These are phyloP conservation scores for Drosophila kohkoa DNA, from an alignment of 1,140 invertebrate genomes.

Conservation along the genomic window DNA sequence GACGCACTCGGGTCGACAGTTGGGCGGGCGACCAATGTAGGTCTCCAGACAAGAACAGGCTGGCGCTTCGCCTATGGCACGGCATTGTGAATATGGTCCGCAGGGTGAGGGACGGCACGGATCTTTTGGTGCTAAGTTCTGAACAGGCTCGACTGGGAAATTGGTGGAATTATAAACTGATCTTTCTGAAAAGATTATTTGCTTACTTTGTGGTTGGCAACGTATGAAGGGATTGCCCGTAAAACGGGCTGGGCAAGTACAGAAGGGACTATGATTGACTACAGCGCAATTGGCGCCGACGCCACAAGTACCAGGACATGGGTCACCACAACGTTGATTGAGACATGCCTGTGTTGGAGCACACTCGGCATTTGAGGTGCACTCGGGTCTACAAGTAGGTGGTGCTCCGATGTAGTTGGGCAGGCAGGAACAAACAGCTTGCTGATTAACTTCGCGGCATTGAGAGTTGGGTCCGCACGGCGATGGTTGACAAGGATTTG, in stretches of 20 bases:
- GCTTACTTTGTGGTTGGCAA: constrained; percentile 86
- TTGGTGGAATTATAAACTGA: not conserved
- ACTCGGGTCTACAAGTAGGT: constrained; percentile 90
- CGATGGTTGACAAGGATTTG: constrained; percentile 90
- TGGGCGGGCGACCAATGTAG: constrained; percentile 92
- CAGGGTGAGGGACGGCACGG: constrained; percentile 91
- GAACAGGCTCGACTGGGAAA: constrained; percentile 83
- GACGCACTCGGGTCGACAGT: constrained; percentile 92
- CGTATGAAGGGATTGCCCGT: constrained; percentile 92
- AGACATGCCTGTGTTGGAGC: constrained; percentile 88
- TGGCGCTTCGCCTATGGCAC: constrained; percentile 87
- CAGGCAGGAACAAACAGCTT: constrained; percentile 90
- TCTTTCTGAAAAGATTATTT: not conserved
- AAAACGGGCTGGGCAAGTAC: constrained; percentile 90
- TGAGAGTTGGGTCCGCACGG: constrained; percentile 93
- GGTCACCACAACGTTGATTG: constrained; percentile 90
- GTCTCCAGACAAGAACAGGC: constrained; percentile 90
- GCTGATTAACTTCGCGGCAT: constrained; percentile 88
- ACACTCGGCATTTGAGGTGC: constrained; percentile 90
- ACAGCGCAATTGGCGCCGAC: constrained; percentile 90
- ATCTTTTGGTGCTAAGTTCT: constrained; percentile 79
- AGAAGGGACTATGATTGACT: constrained; percentile 93
- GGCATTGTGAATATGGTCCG: constrained; percentile 90
- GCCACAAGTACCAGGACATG: constrained; percentile 92
- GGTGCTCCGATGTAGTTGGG: constrained; percentile 88